Evolutionary conservation across 2,888 invertebrate species (phyloP).

Genomic region (Chrysolina haemoptera): DNA sequence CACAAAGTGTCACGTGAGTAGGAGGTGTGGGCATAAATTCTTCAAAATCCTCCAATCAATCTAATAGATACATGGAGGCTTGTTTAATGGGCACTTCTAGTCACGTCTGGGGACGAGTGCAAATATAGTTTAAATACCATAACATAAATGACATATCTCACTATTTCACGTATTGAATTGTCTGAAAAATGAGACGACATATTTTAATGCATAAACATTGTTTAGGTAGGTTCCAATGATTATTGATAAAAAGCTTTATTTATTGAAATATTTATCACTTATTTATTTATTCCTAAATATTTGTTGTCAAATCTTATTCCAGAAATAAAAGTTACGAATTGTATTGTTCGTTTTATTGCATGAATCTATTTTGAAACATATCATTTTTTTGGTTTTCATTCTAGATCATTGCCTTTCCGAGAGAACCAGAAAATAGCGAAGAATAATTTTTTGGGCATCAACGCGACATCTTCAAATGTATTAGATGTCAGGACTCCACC

Average conservation of each 20-base stretch:
- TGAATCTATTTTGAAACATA: neutral
- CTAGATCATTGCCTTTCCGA: constrained; percentile 68
- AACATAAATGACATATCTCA: neutral
- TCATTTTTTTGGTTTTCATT: constrained; percentile 52
- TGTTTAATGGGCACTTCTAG: neutral
- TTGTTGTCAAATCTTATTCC: constrained; percentile 46
- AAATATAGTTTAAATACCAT: neutral
- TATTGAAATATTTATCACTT: neutral
- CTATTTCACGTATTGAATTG: neutral
- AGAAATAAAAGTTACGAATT: constrained; percentile 17
- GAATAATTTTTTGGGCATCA: constrained; percentile 73
- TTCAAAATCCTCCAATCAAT: neutral
- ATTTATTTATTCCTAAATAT: neutral
- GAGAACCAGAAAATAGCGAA: constrained; percentile 75
- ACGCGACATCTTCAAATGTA: constrained; percentile 55
- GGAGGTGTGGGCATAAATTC: neutral
- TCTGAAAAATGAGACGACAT: constrained; percentile 7
- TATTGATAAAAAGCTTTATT: neutral
- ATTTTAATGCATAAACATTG: neutral
- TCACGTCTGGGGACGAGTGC: neutral
- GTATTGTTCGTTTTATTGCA: constrained; percentile 11
- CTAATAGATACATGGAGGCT: neutral
- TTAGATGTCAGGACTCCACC: constrained; percentile 77
- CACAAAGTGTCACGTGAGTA: neutral
- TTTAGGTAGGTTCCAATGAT: neutral